Base-by-base conservation (phyloP, 1,140 invertebrate genomes). In the Agrilus planipennis region DNA sequence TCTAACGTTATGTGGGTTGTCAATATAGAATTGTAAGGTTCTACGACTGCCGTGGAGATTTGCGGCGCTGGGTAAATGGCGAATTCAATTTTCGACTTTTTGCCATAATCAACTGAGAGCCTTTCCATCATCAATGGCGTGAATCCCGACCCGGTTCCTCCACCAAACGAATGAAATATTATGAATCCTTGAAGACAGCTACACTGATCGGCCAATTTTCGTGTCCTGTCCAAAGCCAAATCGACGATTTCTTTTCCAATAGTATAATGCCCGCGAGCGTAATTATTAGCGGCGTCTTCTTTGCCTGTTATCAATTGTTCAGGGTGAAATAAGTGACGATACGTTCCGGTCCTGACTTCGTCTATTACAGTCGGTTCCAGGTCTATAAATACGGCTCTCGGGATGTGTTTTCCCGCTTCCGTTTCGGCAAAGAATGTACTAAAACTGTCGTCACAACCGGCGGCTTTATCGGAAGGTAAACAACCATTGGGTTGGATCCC, bases 251-350 rank as follows among this genome's bases (percentile, higher is more conserved):
- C 79, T 45, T 74, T 76, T 2, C 86, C 88, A 41, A 89, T 75
- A 2, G 80, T 77, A 60, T 88, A 89, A 45, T 85, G 42, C 14
- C 89, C 89, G n/a, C 85, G 66, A 3, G 84, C 83, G 59, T 80
- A 90, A 61, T 90, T 90, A 55, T 84, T 89, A 2, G 85, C 84
- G 1, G 85, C 84, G 62, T 91, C 88, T 61, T 91, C 86, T 55
- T 87, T 85, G 14, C 83, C 84, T 19, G 73, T 81, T 28, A 90
- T 73, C 10, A 90, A 59, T 42, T 78, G 75, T 35, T 81, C 77
- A 0, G 83, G 81, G 50, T 84, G 79, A 54, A 85, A 89, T 1
- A 89, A 65, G 29, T 79, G 67, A 3, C 77, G 60, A 58, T 88
- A 89, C 6, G 71, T 63, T 0, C 84, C 83, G 5, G 70, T 79